phyloP scores from a whole-genome alignment of 2,888 invertebrate species.

The Erebia palarica region DNA sequence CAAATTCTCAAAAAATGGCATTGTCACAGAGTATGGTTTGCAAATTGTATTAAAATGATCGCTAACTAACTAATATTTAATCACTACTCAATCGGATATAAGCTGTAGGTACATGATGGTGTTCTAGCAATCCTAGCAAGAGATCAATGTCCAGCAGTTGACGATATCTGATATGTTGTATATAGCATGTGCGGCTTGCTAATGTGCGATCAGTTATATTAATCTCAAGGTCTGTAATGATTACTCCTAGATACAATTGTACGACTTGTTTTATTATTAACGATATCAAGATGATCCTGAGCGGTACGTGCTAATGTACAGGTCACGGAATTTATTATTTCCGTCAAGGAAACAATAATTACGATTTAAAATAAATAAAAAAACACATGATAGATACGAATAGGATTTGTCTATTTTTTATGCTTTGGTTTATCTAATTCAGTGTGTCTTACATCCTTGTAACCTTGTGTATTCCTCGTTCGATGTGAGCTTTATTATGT shows the following conservation, averaged over 20 bases:
- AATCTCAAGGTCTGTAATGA: slow-evolving; percentile 13
- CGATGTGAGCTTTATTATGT: too few species aligned
- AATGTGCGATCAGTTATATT: neutral
- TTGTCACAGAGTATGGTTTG: too few species aligned
- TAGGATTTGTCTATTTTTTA: neutral
- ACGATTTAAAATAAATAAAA: slow-evolving; percentile 10
- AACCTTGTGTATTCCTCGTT: neutral
- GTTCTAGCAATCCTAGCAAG: too few species aligned
- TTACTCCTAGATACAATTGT: slow-evolving; percentile 19
- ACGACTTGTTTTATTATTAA: slow-evolving; percentile 21
- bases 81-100: too few species aligned
- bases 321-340: slow-evolving; percentile 22
- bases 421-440: neutral
- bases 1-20: too few species aligned
- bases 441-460: neutral
- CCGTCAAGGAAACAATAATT: slow-evolving; percentile 17
- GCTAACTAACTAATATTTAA: too few species aligned
- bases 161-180: too few species aligned
- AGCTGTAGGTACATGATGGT: too few species aligned
- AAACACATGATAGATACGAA: neutral
- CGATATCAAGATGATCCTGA: slow-evolving; percentile 14
- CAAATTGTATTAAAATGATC: too few species aligned
- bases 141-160: too few species aligned
- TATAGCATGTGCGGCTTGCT: neutral
- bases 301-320: slow-evolving; percentile 12